phyloP scores from a whole-genome alignment of 2,113 vertebrate genomes.

The Dendropsophus ebraccatus region DNA sequence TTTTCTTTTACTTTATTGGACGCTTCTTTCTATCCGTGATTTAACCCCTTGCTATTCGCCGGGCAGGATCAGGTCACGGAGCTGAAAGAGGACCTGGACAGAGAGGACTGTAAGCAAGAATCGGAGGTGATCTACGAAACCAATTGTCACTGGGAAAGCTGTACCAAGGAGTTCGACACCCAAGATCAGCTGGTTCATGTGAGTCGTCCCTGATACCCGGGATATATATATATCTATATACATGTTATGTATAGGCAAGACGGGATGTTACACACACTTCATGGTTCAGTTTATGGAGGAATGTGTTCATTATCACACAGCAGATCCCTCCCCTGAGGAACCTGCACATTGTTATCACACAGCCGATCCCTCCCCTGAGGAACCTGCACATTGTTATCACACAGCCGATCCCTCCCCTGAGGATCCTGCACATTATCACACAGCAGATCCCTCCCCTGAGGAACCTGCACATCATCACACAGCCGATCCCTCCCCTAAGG shows the following conservation, averaged over 20 bases:
- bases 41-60: background rate
- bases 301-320: background rate
- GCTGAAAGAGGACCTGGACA: constrained; percentile 94
- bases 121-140: constrained; percentile 95
- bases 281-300: background rate
- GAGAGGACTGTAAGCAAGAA: constrained; percentile 96
- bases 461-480: background rate
- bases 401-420: background rate
- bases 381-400: background rate
- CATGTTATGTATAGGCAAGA: background rate
- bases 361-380: background rate
- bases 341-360: background rate
- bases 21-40: no score
- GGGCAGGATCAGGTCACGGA: constrained; percentile 87
- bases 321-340: background rate
- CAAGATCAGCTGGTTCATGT: constrained; percentile 98
- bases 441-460: background rate
- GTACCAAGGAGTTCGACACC: constrained; percentile 92
- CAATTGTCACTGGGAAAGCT: constrained; percentile 97
- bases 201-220: constrained; percentile 68
- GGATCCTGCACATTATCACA: background rate
- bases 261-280: background rate
- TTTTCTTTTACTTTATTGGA: background rate
- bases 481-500: background rate
- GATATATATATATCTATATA: background rate